Conservation (phyloP, 2,113 vertebrate genomes). For the Echinops telfairi region DNA sequence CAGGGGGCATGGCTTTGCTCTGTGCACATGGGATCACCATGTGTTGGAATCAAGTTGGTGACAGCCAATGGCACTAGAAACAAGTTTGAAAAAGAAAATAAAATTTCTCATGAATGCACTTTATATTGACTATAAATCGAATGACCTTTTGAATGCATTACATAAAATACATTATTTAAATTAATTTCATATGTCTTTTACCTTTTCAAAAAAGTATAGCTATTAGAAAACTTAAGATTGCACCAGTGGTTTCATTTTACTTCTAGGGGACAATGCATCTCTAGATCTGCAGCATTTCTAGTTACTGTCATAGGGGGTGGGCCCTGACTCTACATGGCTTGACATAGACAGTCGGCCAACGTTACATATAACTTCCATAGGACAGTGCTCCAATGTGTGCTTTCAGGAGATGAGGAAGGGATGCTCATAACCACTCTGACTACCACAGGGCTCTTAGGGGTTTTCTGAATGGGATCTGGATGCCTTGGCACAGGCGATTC, state of each 20-base stretch:
- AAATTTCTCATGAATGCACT: conserved; percentile 10
- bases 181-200: background rate
- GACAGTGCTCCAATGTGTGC: background rate
- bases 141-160: conserved; percentile 19
- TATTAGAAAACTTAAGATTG: conserved; percentile 16
- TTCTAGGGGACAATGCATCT: background rate
- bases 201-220: background rate
- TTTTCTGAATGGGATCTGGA: background rate
- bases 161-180: conserved; percentile 5
- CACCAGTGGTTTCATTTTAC: background rate
- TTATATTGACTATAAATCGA: background rate
- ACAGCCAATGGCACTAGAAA: background rate
- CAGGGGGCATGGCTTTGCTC: background rate
- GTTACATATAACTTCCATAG: background rate
- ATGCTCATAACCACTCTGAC: too few relatives aligned
- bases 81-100: background rate
- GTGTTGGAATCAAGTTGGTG: background rate
- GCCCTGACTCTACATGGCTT: background rate
- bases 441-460: background rate
- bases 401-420: background rate
- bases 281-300: background rate
- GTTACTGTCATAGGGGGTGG: background rate
- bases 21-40: background rate
- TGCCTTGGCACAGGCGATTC: background rate
- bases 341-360: background rate